Base-by-base conservation (phyloP, 2,888 invertebrate species). In the Acanthosepion esculentum region DNA sequence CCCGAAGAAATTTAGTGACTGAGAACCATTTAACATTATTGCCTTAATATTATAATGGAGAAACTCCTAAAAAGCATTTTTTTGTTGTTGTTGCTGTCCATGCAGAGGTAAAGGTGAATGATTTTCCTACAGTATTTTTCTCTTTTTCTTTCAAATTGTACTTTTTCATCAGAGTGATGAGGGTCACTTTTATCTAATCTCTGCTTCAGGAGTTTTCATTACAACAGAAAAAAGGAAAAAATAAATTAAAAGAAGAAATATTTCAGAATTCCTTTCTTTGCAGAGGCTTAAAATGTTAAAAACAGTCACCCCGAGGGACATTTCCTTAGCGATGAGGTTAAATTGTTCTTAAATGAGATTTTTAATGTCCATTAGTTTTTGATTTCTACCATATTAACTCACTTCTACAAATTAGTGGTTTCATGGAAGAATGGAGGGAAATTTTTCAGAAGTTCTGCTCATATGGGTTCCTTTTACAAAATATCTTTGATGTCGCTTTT, bases 301-400 rank as follows among this genome's bases (percentile, higher is more conserved):
- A 78, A 78, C 12, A 78, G 78, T 78, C 78, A 78, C 78, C 78
- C 78, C 29, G n/a, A 78, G 78, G 78, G 78, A n/a, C 78, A 78
- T 78, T 78, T 78, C 78, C 78, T 78, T 78, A 78, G n/a, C 8
- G 78, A 78, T 78, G 78, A 78, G 78, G 78, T 78, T 78, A 78
- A 78, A 78, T 78, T 78, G 78, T 78, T 78, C 78, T 78, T 78
- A 78, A 78, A 78, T 78, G 29, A 78, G 78, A 78, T 78, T 78
- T 78, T 78, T 59, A 29, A 78, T 78, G 78, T 78, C 78, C 78
- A 78, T 78, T 78, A 78, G 78, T 78, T 78, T 78, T n/a, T 78
- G 78, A 78, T 78, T 78, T 18, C 78, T n/a, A 78, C 29, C 78
- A 29, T 78, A 78, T 78, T 78, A 78, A 29, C n/a, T n/a, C 78